A percentile compares a stretch with the other conserved stretches of the same genome.
Evolutionary conservation across 2,888 invertebrate species (phyloP).

Genomic region (Melipona beecheii): DNA sequence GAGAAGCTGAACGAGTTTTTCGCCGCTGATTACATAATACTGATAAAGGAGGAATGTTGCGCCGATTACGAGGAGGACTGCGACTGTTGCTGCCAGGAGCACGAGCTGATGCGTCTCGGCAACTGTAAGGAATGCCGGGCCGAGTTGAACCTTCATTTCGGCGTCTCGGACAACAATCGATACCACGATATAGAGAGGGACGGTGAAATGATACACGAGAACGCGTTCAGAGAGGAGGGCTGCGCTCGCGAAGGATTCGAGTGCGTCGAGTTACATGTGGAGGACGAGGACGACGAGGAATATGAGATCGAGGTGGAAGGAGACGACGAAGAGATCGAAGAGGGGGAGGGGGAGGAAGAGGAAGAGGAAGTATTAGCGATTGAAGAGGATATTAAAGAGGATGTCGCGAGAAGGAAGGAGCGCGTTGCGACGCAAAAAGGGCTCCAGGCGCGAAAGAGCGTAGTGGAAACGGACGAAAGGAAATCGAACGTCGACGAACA

Average conservation of each 20-base stretch:
- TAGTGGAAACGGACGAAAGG: conserved; percentile 45
- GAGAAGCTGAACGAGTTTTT: conserved; percentile 96
- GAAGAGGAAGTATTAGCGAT: conserved; percentile 36
- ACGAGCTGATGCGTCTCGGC: conserved; percentile 87
- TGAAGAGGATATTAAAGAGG: conserved; percentile 2
- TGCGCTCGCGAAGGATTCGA: conserved; percentile 38
- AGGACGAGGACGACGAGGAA: conserved; percentile 66
- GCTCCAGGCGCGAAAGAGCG: background rate
- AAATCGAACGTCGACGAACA: background rate
- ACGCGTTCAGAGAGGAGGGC: conserved; percentile 16
- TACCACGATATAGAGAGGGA: conserved; percentile 69
- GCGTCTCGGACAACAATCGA: conserved; percentile 70
- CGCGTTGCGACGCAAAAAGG: background rate
- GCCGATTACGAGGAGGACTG: conserved; percentile 92
- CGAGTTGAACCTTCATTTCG: conserved; percentile 82
- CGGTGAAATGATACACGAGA: conserved; percentile 49
- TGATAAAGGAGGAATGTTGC: conserved; percentile 94
- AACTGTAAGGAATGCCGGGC: conserved; percentile 85
- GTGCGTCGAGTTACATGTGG: conserved; percentile 70
- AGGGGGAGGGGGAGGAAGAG: conserved; percentile 50
- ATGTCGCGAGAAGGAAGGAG: conserved; percentile 27
- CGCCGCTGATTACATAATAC: conserved; percentile 95
- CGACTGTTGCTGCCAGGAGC: conserved; percentile 89
- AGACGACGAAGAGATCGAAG: conserved; percentile 65
- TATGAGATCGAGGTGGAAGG: conserved; percentile 71